These are phyloP conservation scores for Xenopus borealis DNA, from an alignment of 2,113 vertebrate species.

Conservation along the genomic window DNA sequence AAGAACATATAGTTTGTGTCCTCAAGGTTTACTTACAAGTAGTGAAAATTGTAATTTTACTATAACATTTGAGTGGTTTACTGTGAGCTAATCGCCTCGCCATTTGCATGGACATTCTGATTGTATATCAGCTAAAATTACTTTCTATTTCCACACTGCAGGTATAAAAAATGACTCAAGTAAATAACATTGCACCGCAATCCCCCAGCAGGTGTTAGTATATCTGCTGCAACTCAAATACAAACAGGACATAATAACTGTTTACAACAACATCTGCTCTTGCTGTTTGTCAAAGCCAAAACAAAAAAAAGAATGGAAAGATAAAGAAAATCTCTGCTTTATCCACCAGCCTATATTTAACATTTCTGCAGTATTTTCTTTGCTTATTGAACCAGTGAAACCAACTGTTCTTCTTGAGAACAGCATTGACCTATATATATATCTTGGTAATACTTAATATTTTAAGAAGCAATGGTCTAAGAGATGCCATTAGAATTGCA, in stretches of 20 bases:
- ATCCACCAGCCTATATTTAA: not conserved
- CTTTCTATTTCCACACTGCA: conserved; percentile 20
- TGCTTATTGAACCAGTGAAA: not conserved
- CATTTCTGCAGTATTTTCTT: conserved; percentile 2
- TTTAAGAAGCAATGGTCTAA: too few relatives aligned
- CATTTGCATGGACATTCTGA: conserved; percentile 17
- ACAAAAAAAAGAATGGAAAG: not conserved
- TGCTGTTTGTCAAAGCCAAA: conserved; percentile 35
- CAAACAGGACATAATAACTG: conserved; percentile 34
- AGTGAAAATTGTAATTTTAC: conserved; percentile 23
- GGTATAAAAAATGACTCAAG: conserved; percentile 21
- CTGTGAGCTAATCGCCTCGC: conserved; percentile 17
- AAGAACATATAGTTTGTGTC: conserved; percentile 39
- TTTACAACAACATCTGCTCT: conserved; percentile 28
- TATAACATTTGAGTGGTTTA: conserved; percentile 29
- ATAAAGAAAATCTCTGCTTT: not conserved
- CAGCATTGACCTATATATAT: too few relatives aligned
- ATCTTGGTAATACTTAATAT: too few relatives aligned
- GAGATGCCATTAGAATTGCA: too few relatives aligned
- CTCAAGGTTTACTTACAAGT: conserved; percentile 24
- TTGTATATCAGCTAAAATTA: conserved; percentile 30
- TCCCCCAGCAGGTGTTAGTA: conserved; percentile 31
- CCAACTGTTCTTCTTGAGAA: not conserved
- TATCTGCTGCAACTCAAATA: conserved; percentile 18
- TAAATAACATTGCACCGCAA: conserved; percentile 22